Evolutionary conservation across 2,888 invertebrate species (phyloP), one percentile per base, ranked within the genome.

Genomic region (Cistogaster globosa): DNA sequence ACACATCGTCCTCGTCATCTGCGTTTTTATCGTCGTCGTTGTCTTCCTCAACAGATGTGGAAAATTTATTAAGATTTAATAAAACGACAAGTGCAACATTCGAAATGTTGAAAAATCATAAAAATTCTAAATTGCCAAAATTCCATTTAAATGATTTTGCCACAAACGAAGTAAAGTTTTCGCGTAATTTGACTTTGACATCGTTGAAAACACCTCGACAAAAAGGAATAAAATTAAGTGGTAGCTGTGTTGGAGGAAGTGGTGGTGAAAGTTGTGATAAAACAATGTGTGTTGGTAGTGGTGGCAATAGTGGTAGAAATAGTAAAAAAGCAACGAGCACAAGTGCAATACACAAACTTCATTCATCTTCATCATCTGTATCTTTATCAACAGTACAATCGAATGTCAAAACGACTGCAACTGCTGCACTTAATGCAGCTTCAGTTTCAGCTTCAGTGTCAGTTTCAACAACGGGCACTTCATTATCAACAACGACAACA

Each of bases 31-130:
- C 87, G 51, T 81, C 86, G 42, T 65, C 71, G n/a, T 57, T 79
- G 36, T 80, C 80, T 58, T 26, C 65, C 53, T 42, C 80, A 53
- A 69, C 87, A 84, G 76, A 86, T 82, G 86, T 84, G 57, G 75
- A 80, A 74, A 84, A 72, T 42, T 26, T 80, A 60, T 74, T 80
- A 74, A 80, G 42, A 20, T 74, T 79, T 22, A 62, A 62, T 53
- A 65, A 67, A 76, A 86, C 72, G 69, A 55, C 75, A 38, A 68
- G 80, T 80, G 58, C 81, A 67, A 77, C 86, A 67, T 71, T 89
- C 87, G 90, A 91, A 89, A 91, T 91, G 91, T 89, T 91, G 86
- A 91, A 90, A 90, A 91, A 91, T 89, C 91, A 90, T 68, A 91
- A 91, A 88, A 91, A 91, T 88, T 88, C 88, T 0, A 90, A 90